Conservation (phyloP, 2,113 vertebrate species). For the Illadopsis cleaveri region DNA sequence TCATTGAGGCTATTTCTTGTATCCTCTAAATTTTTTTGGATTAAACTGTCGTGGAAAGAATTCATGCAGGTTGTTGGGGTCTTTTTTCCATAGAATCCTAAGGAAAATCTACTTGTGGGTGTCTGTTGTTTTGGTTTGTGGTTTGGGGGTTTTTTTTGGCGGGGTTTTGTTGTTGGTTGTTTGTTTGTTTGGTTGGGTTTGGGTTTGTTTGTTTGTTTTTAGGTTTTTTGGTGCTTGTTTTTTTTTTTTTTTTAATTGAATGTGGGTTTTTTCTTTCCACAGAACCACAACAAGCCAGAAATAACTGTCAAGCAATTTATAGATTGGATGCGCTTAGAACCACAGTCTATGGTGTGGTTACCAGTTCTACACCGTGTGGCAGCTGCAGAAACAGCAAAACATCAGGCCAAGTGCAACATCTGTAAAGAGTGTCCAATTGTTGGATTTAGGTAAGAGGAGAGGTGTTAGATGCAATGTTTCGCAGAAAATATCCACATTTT, state of each 20-base stretch:
- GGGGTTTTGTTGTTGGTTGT: too few relatives aligned
- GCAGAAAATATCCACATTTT: not conserved
- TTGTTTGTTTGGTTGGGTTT: too few relatives aligned
- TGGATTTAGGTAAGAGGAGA: constrained; percentile 88
- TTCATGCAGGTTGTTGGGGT: not conserved
- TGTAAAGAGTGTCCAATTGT: constrained; percentile 98
- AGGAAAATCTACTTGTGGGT: not conserved
- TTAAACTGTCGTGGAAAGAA: not conserved
- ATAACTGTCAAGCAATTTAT: constrained; percentile 91
- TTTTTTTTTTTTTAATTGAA: not conserved
- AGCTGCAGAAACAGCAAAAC: constrained; percentile 94
- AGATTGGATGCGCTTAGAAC: constrained; percentile 96
- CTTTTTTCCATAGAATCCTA: not conserved
- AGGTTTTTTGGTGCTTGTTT: too few relatives aligned
- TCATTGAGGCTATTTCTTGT: not conserved
- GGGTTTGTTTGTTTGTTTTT: too few relatives aligned
- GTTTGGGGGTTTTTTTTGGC: too few relatives aligned
- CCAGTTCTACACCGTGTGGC: constrained; percentile 95
- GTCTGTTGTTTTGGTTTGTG: too few relatives aligned
- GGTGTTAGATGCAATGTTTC: not conserved
- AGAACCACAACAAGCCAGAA: constrained; percentile 95
- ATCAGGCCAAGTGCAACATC: constrained; percentile 99
- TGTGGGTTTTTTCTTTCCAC: constrained; percentile 48
- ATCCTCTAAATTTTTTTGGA: not conserved
- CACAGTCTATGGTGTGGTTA: constrained; percentile 98